Conservation (phyloP, 1,140 invertebrate genomes). For the Drosophila serrata region DNA sequence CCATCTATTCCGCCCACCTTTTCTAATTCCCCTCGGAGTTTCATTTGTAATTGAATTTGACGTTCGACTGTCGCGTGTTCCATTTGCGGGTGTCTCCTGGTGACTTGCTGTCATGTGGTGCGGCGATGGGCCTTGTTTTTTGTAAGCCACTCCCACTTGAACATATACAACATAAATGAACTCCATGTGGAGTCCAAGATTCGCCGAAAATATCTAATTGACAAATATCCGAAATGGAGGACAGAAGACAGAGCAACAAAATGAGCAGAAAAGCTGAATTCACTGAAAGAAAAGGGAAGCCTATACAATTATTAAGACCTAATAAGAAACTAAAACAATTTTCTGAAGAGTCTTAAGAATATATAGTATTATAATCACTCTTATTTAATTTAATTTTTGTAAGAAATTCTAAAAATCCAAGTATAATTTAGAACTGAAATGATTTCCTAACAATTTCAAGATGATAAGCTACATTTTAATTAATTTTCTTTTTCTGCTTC, state of each 20-base stretch:
- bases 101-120: conserved; percentile 40
- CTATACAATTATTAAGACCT: neutral
- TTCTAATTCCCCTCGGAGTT: conserved; percentile 4
- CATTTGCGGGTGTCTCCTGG: conserved; percentile 41
- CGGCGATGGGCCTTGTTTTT: conserved; percentile 14
- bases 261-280: conserved; percentile 23
- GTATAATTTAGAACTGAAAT: too few species aligned
- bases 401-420: neutral
- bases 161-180: conserved; percentile 19
- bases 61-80: conserved; percentile 57
- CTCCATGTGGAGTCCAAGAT: conserved; percentile 26
- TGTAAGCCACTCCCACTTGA: conserved; percentile 17
- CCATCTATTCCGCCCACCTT: conserved; percentile 2
- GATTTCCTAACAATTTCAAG: neutral
- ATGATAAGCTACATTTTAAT: neutral
- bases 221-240: conserved; percentile 53
- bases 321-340: neutral
- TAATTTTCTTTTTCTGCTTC: conserved; percentile 13
- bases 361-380: neutral
- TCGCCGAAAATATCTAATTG: conserved; percentile 59
- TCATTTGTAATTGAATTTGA: conserved; percentile 75
- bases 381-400: neutral
- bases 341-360: neutral
- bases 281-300: conserved; percentile 3
- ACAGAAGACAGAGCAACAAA: conserved; percentile 34